Evolutionary conservation across 2,113 vertebrate species (phyloP), one percentile per base, ranked within the genome.

Genomic region (Lagenorhynchus albirostris): DNA sequence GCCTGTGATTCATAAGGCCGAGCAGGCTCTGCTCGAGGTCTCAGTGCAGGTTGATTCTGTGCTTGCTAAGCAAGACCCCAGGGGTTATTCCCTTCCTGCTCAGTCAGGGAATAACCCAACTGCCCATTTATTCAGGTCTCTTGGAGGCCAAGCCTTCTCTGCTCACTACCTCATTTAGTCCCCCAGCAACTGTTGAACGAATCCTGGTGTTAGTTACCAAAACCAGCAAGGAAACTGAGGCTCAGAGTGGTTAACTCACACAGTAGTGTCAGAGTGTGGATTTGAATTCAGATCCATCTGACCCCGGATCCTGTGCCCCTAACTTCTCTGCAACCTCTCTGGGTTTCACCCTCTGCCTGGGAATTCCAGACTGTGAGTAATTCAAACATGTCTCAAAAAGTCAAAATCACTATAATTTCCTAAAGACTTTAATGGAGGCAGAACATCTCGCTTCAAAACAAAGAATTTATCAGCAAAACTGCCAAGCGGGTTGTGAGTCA

Each of bases 321-420:
- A 31, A 53, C 29, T 73, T 94, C 81, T 81, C 58, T 20, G 41
- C 58, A 62, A 36, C 36, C 47, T 95, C 80, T 63, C 89, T 70
- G 63, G 23, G 21, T 80, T 53, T 93, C 77, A 60, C 63, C 31
- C 60, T 74, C 74, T 81, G 94, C 95, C 60, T 86, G 79, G 89
- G 97, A 96, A 95, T 93, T 96, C 82, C 94, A 96, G 96, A 97
- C 96, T 94, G 73, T 96, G 92, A 96, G 97, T 97, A 97, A 95
- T 96, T 91, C 80, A 94, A 97, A 92, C 80, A 87, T 96, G 97
- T 98, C 95, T 97, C 95, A 95, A 96, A 97, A 94, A 97, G 70
- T 94, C 80, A 89, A 95, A 96, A 97, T 95, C 95, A 97, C 95
- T 97, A 87, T 98, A 97, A 98, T 98, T 98, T 95, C 88, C 97